Base-by-base conservation (phyloP, 2,888 invertebrate species). In the Hypolimnas misippus region DNA sequence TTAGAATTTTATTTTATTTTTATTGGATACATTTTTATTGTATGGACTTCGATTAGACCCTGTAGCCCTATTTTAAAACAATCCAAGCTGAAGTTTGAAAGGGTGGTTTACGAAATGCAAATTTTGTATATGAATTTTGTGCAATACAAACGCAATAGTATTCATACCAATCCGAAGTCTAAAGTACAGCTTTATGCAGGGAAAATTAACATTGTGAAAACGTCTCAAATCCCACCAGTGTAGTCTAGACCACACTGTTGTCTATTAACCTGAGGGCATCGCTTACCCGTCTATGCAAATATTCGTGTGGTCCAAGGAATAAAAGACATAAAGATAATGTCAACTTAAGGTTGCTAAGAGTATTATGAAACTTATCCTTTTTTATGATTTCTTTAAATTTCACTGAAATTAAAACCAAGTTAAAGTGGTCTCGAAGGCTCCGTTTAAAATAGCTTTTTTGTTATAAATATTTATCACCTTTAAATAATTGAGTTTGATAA, bases 261-360 rank as follows among this genome's bases (percentile, higher is more conserved):
- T n/a, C 78, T 81, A 83, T 85, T 81, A 78, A 73, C 84, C 81
- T 80, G 78, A 75, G 79, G 85, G 78, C 75, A 71, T 77, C 76
- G 79, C 77, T 81, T 82, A 76, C 77, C 76, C 76, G 14, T 69
- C 72, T 66, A 63, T 69, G 73, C 79, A 77, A 81, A 79, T 79
- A 80, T 76, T 61, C 57, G 12, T 65, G 17, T 65, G 71, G 74
- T 65, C 2, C 54, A 77, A 74, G 62, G 25, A 8, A 70, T 38
- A 58, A 63, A 69, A 58, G 17, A 25, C 5, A 35, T 16, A 14
- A 40, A 14, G 40, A 14, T 14, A 14, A 14, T 3, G 17, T 16
- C 5, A 4, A 6, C 7, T 1, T 8, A 1, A 42, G 16, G 6
- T 8, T 7, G 8, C 17, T 17, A 10, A 42, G 19, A 1, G 1